Percentiles rank a stretch among this genome's conserved stretches.
These are phyloP conservation scores for Lysandra coridon DNA, from an alignment of 2,888 invertebrate genomes.

Conservation along the genomic window DNA sequence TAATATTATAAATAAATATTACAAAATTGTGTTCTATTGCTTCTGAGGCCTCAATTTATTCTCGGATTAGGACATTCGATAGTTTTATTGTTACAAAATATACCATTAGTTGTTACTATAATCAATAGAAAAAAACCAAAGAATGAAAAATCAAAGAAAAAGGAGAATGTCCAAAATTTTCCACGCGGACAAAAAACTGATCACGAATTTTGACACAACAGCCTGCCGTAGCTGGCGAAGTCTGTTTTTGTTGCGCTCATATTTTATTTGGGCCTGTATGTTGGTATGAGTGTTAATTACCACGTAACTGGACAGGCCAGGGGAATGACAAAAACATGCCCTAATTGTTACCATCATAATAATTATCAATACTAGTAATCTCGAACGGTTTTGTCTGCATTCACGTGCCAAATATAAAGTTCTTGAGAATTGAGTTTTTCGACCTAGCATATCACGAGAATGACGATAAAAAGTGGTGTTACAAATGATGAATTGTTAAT, in stretches of 20 bases:
- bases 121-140: background rate
- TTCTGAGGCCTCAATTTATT: no score
- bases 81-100: no score
- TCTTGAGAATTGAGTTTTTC: no score
- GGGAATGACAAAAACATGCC: slow-evolving; percentile 57
- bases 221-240: slow-evolving; percentile 1
- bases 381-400: slow-evolving; percentile 5
- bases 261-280: slow-evolving; percentile 45
- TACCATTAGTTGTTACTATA: no score
- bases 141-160: background rate
- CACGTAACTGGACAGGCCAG: slow-evolving; percentile 52
- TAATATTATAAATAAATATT: no score
- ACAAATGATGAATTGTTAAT: no score
- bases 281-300: slow-evolving; percentile 60
- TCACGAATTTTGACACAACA: slow-evolving; percentile 26
- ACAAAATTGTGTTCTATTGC: no score
- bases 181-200: background rate
- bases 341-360: slow-evolving; percentile 61
- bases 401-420: background rate
- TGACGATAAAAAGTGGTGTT: no score
- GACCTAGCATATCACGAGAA: no score
- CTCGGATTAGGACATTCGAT: no score
- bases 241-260: slow-evolving; percentile 31
- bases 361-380: slow-evolving; percentile 52
- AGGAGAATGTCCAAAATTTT: background rate